These are phyloP conservation scores for Lycocorax pyrrhopterus DNA, from an alignment of 2,113 vertebrate genomes.

Conservation along the genomic window DNA sequence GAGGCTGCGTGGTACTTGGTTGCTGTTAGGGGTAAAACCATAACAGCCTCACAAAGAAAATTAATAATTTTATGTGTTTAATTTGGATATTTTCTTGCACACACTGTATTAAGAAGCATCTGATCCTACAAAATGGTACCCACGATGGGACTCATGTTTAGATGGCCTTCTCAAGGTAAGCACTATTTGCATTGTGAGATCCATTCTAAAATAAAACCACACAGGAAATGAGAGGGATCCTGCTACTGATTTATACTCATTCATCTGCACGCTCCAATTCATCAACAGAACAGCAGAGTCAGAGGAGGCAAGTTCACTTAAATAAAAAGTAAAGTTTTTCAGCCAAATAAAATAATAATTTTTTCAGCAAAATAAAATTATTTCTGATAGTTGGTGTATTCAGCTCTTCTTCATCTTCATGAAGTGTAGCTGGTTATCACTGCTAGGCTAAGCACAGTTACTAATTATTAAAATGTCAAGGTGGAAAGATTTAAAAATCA, in stretches of 20 bases:
- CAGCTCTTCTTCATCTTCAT: not conserved
- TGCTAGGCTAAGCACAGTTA: not conserved
- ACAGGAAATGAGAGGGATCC: not conserved
- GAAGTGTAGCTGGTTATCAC: not conserved
- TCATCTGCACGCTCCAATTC: slow-evolving; percentile 12
- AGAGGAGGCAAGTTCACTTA: not conserved
- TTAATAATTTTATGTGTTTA: slow-evolving; percentile 30
- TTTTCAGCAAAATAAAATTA: not conserved
- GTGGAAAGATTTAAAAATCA: slow-evolving; percentile 4
- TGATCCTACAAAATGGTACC: not conserved
- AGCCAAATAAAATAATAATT: not conserved
- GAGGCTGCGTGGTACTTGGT: not conserved
- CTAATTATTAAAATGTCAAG: slow-evolving; percentile 33
- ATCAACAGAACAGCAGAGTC: not conserved
- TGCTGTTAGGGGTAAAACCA: not conserved
- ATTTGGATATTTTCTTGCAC: slow-evolving; percentile 35
- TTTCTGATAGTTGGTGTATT: not conserved
- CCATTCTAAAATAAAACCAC: not conserved
- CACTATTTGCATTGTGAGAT: not conserved
- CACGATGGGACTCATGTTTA: not conserved
- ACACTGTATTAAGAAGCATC: slow-evolving; percentile 41
- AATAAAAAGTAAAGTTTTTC: not conserved
- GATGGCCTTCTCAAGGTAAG: not conserved
- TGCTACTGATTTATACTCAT: not conserved
- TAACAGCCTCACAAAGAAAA: slow-evolving; percentile 39